These are phyloP conservation scores for Raja brachyura DNA, from an alignment of 2,113 vertebrate genomes.

Conservation along the genomic window DNA sequence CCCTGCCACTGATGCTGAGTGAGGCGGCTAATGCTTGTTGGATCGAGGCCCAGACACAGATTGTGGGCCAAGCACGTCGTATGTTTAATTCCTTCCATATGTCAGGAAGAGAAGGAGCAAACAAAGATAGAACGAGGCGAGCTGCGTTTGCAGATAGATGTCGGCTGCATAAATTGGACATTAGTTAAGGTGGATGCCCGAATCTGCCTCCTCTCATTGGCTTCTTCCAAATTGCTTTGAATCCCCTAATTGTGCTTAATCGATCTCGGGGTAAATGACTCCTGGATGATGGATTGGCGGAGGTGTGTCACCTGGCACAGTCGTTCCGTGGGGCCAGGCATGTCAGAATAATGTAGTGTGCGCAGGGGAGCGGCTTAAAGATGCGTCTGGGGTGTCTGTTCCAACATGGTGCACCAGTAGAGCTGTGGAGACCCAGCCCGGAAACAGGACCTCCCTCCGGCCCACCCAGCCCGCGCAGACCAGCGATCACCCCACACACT, in stretches of 20 bases:
- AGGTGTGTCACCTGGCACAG: constrained; percentile 80
- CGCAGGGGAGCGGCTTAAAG: background rate
- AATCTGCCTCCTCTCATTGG: constrained; percentile 86
- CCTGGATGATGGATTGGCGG: constrained; percentile 92
- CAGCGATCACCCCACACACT: too few relatives aligned
- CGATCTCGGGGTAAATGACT: constrained; percentile 98
- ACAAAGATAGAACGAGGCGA: constrained; percentile 69
- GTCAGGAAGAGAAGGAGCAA: constrained; percentile 61
- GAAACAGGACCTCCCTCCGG: too few relatives aligned
- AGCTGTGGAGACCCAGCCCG: too few relatives aligned
- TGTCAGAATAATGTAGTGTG: constrained; percentile 84
- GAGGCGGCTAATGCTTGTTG: background rate
- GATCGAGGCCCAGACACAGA: background rate
- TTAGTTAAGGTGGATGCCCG: constrained; percentile 87
- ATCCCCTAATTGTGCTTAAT: constrained; percentile 92
- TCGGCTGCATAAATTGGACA: constrained; percentile 98
- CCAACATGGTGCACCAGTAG: too few relatives aligned
- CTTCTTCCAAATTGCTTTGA: constrained; percentile 84
- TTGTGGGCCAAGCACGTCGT: constrained; percentile 48
- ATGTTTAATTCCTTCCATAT: constrained; percentile 79
- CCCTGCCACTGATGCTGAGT: too few relatives aligned
- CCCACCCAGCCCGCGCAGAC: too few relatives aligned
- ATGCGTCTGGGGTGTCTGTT: background rate
- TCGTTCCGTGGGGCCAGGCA: constrained; percentile 75
- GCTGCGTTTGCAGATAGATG: constrained; percentile 82